Evolutionary conservation across 2,888 invertebrate genomes (phyloP).

Genomic region (Drosophila kambysellisi): DNA sequence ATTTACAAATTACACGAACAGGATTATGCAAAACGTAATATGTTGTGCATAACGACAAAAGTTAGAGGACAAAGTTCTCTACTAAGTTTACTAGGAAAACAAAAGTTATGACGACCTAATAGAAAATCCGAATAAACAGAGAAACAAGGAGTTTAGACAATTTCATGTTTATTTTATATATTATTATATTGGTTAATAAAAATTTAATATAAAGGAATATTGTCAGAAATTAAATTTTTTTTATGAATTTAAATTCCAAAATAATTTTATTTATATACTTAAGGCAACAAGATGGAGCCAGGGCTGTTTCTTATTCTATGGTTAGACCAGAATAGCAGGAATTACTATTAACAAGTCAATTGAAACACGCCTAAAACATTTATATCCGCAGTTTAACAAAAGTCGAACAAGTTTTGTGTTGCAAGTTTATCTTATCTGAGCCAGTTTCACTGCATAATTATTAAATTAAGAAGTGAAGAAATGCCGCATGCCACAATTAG

Average conservation of each 20-base stretch:
- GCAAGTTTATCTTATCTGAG: not conserved
- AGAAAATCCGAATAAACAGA: not conserved
- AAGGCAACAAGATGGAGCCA: not conserved
- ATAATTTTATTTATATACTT: not conserved
- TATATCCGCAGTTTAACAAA: not conserved
- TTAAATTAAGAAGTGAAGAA: not conserved
- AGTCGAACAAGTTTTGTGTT: not conserved
- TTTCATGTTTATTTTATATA: not conserved
- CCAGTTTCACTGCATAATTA: not conserved
- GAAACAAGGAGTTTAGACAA: not conserved
- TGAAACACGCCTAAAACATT: not conserved
- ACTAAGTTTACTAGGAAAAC: not conserved
- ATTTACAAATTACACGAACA: not conserved
- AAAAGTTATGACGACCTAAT: not conserved
- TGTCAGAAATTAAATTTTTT: not conserved
- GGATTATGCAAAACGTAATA: not conserved
- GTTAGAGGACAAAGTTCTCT: not conserved
- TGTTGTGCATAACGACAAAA: not conserved
- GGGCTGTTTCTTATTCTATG: not conserved
- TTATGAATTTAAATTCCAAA: not conserved
- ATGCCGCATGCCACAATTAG: slow-evolving; percentile 32
- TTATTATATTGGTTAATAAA: not conserved
- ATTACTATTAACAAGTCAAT: not conserved
- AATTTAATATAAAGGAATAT: not conserved
- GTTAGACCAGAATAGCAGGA: not conserved